Evolutionary conservation across 2,888 invertebrate genomes (phyloP), one percentile per base, ranked within the genome.

Genomic region (Eupelmus urozonus): DNA sequence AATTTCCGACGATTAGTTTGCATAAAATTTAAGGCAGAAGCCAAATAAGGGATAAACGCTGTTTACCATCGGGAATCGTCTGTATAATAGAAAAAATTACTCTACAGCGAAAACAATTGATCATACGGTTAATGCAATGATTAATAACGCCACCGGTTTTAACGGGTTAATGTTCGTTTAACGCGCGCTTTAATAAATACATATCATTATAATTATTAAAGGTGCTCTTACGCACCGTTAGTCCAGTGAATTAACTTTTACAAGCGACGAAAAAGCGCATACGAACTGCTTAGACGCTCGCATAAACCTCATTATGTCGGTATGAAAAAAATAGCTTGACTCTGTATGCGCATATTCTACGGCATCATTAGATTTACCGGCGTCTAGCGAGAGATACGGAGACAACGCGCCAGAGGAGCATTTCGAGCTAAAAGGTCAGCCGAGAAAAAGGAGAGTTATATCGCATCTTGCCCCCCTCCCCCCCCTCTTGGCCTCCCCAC

Each of bases 291-390:
- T 34, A 34, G n/a, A 25, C 23, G 55, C 23, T 16, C 40, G 13
- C 69, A 29, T 76, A 70, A 76, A 65, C 69, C 70, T 63, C 45
- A 76, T 70, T 76, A 20, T 7, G 23, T 18, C 45, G 55, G 23
- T 23, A 45, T 42, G 53, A 23, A 70, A 55, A 27, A 63, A 20
- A 45, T 34, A 34, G 34, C 9, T 34, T 34, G 49, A 49, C 4
- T 1, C 20, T 11, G 5, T 53, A 4, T 60, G 57, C 18, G 25
- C 13, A 11, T 42, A 25, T 74, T 1, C 23, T 34, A 27, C 55
- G 55, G 18, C 16, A 25, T 55, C 16, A 53, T 34, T 25, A 57
- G 27, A 11, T 57, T 51, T 51, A 69, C 62, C 27, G 59, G 27
- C 51, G 55, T 20, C 16, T 57, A 65, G 55, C 25, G 51, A 23